phyloP scores from a whole-genome alignment of 2,113 vertebrate species.

The Pluvialis apricaria region DNA sequence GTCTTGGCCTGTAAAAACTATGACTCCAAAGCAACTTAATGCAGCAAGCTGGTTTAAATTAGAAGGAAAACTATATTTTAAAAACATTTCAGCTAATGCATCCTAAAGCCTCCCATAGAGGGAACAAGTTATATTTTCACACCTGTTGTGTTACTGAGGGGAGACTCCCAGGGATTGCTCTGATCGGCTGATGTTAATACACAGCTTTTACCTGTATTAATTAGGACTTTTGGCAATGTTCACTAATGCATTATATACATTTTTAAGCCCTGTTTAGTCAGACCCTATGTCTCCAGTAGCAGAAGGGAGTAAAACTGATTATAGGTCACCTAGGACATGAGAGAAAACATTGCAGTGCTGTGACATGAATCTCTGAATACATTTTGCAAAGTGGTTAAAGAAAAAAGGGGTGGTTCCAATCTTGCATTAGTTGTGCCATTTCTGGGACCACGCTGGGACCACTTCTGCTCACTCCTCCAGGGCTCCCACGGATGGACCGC shows the following conservation, averaged over 20 bases:
- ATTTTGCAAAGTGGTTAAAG: not conserved
- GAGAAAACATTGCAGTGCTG: not conserved
- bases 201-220: not conserved
- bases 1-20: not conserved
- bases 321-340: not conserved
- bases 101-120: not conserved
- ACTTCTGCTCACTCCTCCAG: not conserved
- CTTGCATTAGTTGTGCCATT: not conserved
- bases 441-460: not conserved
- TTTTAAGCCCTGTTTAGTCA: not conserved
- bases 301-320: not conserved
- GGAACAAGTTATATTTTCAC: not conserved
- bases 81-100: constrained; percentile 3
- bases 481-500: not conserved
- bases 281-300: not conserved
- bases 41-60: constrained; percentile 14
- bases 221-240: not conserved
- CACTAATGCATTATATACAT: not conserved
- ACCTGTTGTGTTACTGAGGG: not conserved
- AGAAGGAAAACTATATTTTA: constrained; percentile 8
- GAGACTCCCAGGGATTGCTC: not conserved
- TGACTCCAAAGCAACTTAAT: not conserved
- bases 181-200: not conserved
- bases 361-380: not conserved
- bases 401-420: not conserved